Evolutionary conservation across 2,888 invertebrate genomes (phyloP).

Genomic region (Mythimna impura): DNA sequence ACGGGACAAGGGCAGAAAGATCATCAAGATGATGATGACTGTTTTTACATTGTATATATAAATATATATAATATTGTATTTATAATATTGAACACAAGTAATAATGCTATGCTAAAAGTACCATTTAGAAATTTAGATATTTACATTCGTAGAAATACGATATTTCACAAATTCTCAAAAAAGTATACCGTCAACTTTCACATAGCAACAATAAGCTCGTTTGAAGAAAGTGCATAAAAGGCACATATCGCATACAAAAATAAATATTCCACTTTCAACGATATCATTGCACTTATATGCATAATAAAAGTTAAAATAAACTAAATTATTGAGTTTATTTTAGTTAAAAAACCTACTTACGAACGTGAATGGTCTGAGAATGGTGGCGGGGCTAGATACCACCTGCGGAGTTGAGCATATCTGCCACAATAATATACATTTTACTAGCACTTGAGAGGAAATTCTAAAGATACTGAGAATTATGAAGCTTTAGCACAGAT

Average conservation of each 20-base stretch:
- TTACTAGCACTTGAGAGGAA: constrained; percentile 22
- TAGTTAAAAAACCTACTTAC: constrained; percentile 42
- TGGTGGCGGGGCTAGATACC: constrained; percentile 20
- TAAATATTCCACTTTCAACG: constrained; percentile 53
- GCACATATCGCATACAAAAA: constrained; percentile 28
- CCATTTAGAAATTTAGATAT: too few relatives aligned
- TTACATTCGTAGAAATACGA: constrained; percentile 6
- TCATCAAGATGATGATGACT: too few relatives aligned
- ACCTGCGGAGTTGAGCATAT: constrained; percentile 31
- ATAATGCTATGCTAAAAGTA: neutral
- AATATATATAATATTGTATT: too few relatives aligned
- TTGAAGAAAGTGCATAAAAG: constrained; percentile 51
- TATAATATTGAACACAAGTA: neutral
- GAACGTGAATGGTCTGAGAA: constrained; percentile 35
- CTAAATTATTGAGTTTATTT: constrained; percentile 50
- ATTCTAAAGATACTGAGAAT: constrained; percentile 8
- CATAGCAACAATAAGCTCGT: constrained; percentile 43
- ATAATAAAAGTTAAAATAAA: constrained; percentile 52
- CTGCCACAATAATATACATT: constrained; percentile 25
- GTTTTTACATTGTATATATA: too few relatives aligned
- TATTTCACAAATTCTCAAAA: constrained; percentile 1
- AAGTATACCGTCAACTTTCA: constrained; percentile 41
- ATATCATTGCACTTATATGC: constrained; percentile 39
- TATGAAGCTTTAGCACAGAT: neutral
- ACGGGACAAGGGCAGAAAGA: too few relatives aligned